Evolutionary conservation across 2,888 invertebrate species (phyloP).

Genomic region (Charanyca ferruginea): DNA sequence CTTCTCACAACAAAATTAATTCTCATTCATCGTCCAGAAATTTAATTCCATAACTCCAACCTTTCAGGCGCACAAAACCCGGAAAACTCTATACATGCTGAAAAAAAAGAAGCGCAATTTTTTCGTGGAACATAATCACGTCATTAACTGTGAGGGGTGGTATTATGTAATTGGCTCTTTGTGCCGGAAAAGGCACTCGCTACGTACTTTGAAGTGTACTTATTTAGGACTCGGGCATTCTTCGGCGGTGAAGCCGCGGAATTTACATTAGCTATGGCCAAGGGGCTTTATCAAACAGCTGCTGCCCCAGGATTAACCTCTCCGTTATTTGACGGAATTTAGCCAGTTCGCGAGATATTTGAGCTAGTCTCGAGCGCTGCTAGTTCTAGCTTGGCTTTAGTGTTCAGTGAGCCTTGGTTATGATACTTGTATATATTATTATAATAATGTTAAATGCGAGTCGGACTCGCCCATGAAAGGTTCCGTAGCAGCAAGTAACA

Average conservation of each 20-base stretch:
- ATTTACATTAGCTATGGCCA: conserved; percentile 64
- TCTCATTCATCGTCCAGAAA: conserved; percentile 21
- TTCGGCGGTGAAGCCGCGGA: conserved; percentile 60
- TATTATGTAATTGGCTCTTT: conserved; percentile 66
- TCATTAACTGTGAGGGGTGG: conserved; percentile 63
- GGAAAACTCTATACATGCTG: conserved; percentile 34
- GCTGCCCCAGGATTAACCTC: conserved; percentile 62
- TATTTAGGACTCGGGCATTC: conserved; percentile 65
- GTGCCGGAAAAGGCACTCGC: conserved; percentile 64
- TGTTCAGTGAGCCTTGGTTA: background rate
- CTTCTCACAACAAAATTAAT: conserved; percentile 21
- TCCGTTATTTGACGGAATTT: conserved; percentile 58
- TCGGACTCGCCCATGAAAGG: no score
- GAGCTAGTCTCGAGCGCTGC: background rate
- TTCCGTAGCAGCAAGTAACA: no score
- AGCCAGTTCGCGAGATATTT: conserved; percentile 35
- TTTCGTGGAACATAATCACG: conserved; percentile 63
- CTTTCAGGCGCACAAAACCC: conserved; percentile 25
- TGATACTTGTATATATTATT: background rate
- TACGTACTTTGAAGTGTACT: conserved; percentile 65
- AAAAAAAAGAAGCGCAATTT: conserved; percentile 62
- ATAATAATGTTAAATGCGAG: background rate
- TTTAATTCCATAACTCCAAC: conserved; percentile 36
- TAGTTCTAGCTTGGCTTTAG: background rate
- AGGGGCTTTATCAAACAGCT: conserved; percentile 64